Evolutionary conservation across 2,888 invertebrate species (phyloP), one percentile per base, ranked within the genome.

Genomic region (Phyto melanocephala): DNA sequence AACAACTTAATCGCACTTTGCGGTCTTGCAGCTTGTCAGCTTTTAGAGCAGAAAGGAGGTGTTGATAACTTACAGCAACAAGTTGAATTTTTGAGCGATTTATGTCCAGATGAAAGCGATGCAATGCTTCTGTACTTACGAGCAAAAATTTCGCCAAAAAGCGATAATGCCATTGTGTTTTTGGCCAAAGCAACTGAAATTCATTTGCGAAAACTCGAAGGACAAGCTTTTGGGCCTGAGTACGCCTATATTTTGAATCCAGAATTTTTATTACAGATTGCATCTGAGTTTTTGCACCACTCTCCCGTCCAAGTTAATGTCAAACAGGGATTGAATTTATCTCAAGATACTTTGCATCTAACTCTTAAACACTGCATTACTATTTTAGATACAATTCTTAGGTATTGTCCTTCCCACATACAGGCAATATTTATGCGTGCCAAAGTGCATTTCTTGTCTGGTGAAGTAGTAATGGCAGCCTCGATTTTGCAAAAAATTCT

Each of bases 1-100:
- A 95, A 96, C 42, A 96, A 95, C 20, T 94, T 96, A 33, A 92
- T 93, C 20, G 96, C 97, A 0, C 91, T 98, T 0, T 93, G 95
- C 90, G 97, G 98, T 0, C 92, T 97, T 63, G 96, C 97, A 11
- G 91, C 95, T 4, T 97, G 97, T 89, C 97, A 97, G 90, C 92
- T 97, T 86, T 91, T 93, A 78, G 95, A 96, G 86, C 93, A 93
- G 28, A 28, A 28, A 87, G 95, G 95, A 33, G 52, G 71, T 20
- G 93, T 93, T 2, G 84, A 79, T 45, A 78, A 70, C 20, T 94
- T 10, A 45, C 82, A 63, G 17, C 86, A 85, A 15, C 98, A 99
- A 91, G 92, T 98, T 40, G 96, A 98, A 86, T 94, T 97, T 86
- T 92, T 98, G 1, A 93, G 94, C 88, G 97, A 98, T 91, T 92